These are phyloP conservation scores for Chelonia mydas DNA, from an alignment of 2,797 vertebrate species.

Conservation along the genomic window DNA sequence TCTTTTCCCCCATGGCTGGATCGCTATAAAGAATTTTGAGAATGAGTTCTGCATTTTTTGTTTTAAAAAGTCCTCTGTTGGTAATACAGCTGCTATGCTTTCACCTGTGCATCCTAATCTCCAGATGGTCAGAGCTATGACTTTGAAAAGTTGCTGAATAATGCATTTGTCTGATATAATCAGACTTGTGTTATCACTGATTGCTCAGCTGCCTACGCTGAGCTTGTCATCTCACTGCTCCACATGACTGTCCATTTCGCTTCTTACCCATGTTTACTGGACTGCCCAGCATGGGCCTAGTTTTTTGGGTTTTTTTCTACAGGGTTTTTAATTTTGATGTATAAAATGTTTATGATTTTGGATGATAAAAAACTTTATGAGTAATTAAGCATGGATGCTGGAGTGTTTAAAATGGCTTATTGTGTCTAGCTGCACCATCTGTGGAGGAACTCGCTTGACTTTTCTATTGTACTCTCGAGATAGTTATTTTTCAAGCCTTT, in stretches of 20 bases:
- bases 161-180: conserved; percentile 35
- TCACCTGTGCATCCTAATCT: conserved; percentile 16
- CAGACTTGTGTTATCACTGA: background rate
- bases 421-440: conserved; percentile 52
- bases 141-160: conserved; percentile 62
- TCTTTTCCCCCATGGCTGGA: background rate
- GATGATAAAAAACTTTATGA: conserved; percentile 50
- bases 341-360: conserved; percentile 66
- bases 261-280: background rate
- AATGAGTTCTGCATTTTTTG: background rate
- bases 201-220: background rate
- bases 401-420: conserved; percentile 47
- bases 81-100: background rate
- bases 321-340: conserved; percentile 51
- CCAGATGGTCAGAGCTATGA: conserved; percentile 31
- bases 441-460: conserved; percentile 14
- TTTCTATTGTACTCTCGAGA: background rate
- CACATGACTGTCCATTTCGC: conserved; percentile 9
- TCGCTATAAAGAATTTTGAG: background rate
- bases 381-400: conserved; percentile 29
- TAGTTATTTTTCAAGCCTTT: background rate
- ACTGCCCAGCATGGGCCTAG: background rate
- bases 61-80: conserved; percentile 18
- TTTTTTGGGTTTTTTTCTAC: background rate
- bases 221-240: background rate